A percentile compares a stretch with the other conserved stretches of the same genome.
Evolutionary conservation across 2,113 vertebrate genomes (phyloP).

Genomic region (Ailuropoda melanoleuca): DNA sequence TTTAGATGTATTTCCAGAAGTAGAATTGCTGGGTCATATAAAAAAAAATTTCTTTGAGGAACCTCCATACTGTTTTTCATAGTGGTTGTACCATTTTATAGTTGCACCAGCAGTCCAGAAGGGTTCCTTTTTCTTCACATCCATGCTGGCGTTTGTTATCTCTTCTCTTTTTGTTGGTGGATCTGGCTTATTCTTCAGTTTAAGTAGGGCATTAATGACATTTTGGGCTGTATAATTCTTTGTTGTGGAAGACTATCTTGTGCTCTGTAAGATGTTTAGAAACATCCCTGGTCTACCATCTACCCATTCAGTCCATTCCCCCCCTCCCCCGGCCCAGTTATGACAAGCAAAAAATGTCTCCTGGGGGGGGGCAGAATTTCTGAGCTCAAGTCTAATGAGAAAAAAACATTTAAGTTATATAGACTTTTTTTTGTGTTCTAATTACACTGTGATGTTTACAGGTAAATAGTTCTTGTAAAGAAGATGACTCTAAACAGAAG

Average conservation of each 20-base stretch:
- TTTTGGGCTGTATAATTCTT: background rate
- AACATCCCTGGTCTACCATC: background rate
- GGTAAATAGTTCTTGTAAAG: slow-evolving; percentile 87
- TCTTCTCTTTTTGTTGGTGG: background rate
- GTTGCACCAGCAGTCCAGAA: background rate
- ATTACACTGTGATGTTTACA: slow-evolving; percentile 75
- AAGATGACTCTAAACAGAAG: slow-evolving; percentile 81
- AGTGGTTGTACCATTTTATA: background rate
- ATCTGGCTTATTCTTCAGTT: background rate
- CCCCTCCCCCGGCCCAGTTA: background rate
- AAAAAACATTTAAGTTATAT: background rate
- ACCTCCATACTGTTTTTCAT: background rate
- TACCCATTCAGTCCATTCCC: background rate
- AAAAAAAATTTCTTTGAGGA: background rate
- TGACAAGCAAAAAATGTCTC: background rate
- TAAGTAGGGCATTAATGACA: background rate
- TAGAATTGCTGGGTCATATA: background rate
- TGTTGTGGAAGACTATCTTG: background rate
- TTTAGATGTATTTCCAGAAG: background rate
- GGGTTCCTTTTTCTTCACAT: background rate
- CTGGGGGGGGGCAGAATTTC: background rate
- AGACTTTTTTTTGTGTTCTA: slow-evolving; percentile 34
- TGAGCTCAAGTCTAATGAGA: background rate
- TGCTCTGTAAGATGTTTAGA: background rate
- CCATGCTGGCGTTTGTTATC: background rate